Evolutionary conservation across 2,113 vertebrate genomes (phyloP).

Genomic region (Phodopus roborovskii): DNA sequence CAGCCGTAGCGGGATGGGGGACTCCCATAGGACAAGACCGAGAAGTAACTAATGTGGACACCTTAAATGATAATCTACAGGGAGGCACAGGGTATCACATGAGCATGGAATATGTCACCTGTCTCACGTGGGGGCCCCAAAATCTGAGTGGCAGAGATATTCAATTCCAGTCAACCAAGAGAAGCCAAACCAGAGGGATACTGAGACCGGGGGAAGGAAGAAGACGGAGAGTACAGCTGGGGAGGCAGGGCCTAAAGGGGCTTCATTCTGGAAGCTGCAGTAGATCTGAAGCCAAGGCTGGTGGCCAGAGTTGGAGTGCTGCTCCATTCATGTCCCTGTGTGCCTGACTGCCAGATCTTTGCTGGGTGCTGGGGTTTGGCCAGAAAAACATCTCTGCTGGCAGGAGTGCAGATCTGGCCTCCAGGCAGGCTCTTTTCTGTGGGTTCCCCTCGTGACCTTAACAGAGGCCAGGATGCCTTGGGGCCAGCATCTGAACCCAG

Average conservation of each 20-base stretch:
- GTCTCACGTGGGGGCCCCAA: background rate
- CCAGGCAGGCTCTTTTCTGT: background rate
- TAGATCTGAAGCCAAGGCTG: background rate
- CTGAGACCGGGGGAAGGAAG: background rate
- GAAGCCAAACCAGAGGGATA: background rate
- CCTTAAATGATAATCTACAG: background rate
- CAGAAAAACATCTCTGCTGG: background rate
- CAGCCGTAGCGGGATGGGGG: background rate
- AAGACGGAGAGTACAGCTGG: background rate
- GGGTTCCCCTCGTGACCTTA: background rate
- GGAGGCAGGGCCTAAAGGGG: background rate
- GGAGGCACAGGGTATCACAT: accelerated
- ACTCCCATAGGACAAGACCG: background rate
- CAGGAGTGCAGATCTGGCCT: background rate
- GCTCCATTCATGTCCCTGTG: background rate
- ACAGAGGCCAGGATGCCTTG: background rate
- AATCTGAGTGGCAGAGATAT: background rate
- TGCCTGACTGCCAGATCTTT: background rate
- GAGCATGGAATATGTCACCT: background rate
- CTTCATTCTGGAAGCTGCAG: background rate
- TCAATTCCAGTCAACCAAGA: background rate
- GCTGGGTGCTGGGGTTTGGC: background rate
- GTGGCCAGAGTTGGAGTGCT: background rate
- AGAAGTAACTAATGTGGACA: background rate
- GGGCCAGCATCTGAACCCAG: background rate